Evolutionary conservation across 2,888 invertebrate species (phyloP).

Genomic region (Acheta domesticus): DNA sequence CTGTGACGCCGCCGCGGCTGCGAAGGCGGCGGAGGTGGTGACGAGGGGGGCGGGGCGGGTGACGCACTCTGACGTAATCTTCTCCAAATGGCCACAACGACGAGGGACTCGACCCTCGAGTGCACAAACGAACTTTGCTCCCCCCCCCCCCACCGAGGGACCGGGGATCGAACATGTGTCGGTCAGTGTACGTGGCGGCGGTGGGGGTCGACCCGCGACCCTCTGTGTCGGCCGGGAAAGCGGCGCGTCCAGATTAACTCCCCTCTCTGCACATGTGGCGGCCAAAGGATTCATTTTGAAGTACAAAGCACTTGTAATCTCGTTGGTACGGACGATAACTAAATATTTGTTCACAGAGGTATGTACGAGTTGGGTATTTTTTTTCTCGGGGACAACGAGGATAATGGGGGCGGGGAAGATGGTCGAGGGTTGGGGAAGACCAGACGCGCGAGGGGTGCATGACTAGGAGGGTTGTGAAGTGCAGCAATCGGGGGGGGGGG

Average conservation of each 20-base stretch:
- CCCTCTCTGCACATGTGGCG: background rate
- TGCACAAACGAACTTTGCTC: background rate
- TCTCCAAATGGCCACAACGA: background rate
- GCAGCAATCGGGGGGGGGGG: too few species aligned
- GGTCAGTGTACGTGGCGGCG: background rate
- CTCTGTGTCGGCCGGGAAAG: background rate
- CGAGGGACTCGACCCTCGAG: background rate
- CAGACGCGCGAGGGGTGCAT: too few species aligned
- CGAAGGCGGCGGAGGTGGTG: too few species aligned
- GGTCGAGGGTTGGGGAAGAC: too few species aligned
- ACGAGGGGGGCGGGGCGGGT: background rate
- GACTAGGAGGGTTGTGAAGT: too few species aligned
- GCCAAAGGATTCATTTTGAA: background rate
- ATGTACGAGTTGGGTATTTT: background rate
- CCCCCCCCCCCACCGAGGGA: background rate
- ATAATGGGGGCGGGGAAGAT: too few species aligned
- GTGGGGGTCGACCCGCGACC: background rate
- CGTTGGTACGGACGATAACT: background rate
- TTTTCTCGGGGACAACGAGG: background rate
- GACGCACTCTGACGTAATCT: background rate
- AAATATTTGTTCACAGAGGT: constrained; percentile 3
- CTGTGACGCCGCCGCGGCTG: background rate
- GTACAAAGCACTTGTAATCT: background rate
- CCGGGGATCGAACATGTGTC: background rate
- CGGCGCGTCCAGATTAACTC: background rate